phyloP scores from a whole-genome alignment of 30 jellyfish, hydroid and myxozoan genomes.

The Phacellophora camtschatica region DNA sequence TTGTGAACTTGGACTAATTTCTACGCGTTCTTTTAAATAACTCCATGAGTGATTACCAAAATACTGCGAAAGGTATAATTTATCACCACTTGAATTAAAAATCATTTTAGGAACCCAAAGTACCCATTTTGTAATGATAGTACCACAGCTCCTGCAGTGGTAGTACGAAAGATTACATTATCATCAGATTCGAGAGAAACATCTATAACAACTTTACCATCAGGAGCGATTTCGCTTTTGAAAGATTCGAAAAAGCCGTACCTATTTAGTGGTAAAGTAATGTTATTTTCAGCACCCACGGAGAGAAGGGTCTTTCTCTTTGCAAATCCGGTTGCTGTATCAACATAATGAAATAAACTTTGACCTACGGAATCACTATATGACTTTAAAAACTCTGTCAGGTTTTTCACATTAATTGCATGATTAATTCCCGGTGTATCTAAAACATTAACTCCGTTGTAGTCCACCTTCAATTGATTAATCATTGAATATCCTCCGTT shows the following conservation, averaged over 20 bases:
- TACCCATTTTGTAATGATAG: not conserved
- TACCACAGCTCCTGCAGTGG: slow-evolving; percentile 9
- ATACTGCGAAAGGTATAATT: not conserved
- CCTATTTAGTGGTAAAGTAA: slow-evolving; percentile 7
- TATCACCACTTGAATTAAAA: not conserved
- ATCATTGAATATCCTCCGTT: slow-evolving; percentile 20
- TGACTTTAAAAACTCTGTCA: slow-evolving; percentile 6
- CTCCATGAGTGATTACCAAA: not conserved
- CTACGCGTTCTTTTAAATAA: slow-evolving; percentile 12
- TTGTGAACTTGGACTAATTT: not conserved
- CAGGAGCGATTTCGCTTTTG: slow-evolving; percentile 12
- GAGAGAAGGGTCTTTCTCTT: slow-evolving; percentile 26
- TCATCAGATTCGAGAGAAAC: slow-evolving; percentile 9
- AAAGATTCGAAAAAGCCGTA: slow-evolving; percentile 12
- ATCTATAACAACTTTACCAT: slow-evolving; percentile 15
- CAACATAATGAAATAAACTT: slow-evolving; percentile 22
- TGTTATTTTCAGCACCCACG: slow-evolving; percentile 1
- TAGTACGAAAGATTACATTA: slow-evolving; percentile 18
- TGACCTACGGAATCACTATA: slow-evolving; percentile 16
- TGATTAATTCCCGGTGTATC: slow-evolving; percentile 17
- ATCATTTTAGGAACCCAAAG: slow-evolving; percentile 33
- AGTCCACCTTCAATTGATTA: slow-evolving; percentile 22
- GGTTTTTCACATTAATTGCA: slow-evolving; percentile 10
- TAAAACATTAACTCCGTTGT: slow-evolving; percentile 14
- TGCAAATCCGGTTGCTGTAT: slow-evolving; percentile 40